phyloP scores from a whole-genome alignment of 2,113 vertebrate genomes.

The Eretmochelys imbricata region DNA sequence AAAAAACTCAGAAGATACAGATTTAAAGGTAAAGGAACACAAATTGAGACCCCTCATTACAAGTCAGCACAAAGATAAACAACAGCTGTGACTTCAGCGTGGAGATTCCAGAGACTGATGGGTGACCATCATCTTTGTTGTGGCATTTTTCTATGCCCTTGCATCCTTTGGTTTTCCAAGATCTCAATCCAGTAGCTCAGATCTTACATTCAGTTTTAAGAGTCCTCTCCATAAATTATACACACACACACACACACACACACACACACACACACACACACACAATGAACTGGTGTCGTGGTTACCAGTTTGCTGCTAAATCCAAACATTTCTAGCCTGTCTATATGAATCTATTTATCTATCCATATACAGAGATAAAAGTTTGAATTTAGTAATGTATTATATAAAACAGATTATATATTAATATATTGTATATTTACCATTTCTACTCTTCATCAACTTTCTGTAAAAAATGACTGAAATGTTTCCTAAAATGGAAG shows the following conservation, averaged over 20 bases:
- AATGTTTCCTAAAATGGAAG: background rate
- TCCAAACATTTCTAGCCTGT: background rate
- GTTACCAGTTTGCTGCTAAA: background rate
- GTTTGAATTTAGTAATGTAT: background rate
- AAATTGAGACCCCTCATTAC: slow-evolving; percentile 23
- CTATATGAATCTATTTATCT: background rate
- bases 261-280: background rate
- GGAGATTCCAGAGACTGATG: slow-evolving; percentile 28
- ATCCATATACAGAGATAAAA: background rate
- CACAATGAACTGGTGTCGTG: background rate
- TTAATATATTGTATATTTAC: background rate
- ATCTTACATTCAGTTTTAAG: slow-evolving; percentile 25
- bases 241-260: background rate
- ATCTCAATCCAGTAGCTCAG: background rate
- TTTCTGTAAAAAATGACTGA: background rate
- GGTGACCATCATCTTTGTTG: slow-evolving; percentile 46
- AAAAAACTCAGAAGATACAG: slow-evolving; percentile 38
- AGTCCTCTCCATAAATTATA: background rate
- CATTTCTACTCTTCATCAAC: background rate
- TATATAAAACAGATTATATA: background rate
- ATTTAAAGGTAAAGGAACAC: slow-evolving; percentile 26
- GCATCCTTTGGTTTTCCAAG: background rate
- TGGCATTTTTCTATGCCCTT: background rate
- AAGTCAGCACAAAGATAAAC: slow-evolving; percentile 16
- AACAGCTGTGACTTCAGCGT: slow-evolving; percentile 43